Conservation (phyloP, 2,113 vertebrate species). For the Oreocharis arfaki region DNA sequence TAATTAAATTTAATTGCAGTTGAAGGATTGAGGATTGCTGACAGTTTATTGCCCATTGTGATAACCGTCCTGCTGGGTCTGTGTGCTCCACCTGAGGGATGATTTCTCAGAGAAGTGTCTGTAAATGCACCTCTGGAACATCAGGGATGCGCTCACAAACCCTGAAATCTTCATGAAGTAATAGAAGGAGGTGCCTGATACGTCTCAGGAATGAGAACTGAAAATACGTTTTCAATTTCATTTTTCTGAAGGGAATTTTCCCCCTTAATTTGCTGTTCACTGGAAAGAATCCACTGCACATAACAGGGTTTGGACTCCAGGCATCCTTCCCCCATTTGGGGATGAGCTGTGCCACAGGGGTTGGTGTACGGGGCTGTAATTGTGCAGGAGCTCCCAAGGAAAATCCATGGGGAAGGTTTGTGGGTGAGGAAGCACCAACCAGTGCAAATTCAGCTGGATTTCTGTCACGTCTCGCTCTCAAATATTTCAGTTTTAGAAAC, state of each 20-base stretch:
- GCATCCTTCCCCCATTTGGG: accelerated
- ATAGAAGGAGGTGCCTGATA: not conserved
- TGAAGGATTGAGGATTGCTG: not conserved
- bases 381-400: not conserved
- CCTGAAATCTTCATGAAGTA: not conserved
- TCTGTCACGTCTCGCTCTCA: not conserved
- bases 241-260: not conserved
- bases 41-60: not conserved
- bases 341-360: not conserved
- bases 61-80: not conserved
- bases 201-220: not conserved
- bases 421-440: not conserved
- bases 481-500: not conserved
- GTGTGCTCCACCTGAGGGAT: not conserved
- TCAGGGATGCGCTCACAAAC: not conserved
- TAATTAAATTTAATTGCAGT: not conserved
- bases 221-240: not conserved
- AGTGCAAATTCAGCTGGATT: not conserved
- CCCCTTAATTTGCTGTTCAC: not conserved
- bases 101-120: not conserved
- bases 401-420: not conserved
- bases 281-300: not conserved
- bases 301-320: not conserved
- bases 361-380: not conserved
- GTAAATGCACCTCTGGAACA: not conserved